Evolutionary conservation across 2,888 invertebrate genomes (phyloP), one percentile per base, ranked within the genome.

Genomic region (Hydropsyche betteni): DNA sequence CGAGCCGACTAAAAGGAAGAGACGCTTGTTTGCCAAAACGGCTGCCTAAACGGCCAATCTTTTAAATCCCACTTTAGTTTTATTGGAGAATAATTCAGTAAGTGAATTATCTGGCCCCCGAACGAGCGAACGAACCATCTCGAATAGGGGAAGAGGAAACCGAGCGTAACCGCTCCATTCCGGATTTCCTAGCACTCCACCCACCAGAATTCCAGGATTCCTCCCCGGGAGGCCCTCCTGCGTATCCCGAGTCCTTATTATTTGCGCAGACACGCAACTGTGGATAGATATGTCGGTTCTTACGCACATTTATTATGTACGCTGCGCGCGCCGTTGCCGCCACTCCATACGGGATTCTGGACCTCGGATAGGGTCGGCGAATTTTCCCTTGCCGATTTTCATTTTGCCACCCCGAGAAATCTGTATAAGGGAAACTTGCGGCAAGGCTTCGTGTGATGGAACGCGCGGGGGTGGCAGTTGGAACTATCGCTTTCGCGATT

Each of bases 171-270:
- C 86, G 86, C 85, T 86, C 85, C 85, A 85, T 86, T 85, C 86
- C 87, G 86, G 86, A 86, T 86, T 87, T 87, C 87, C 87, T 87
- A 86, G 55, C 86, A 86, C 85, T 86, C 85, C 87, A 86, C 86
- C 86, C 86, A 87, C 86, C 86, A 86, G 86, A 86, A 86, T 85
- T 84, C 81, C 24, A 24, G 24, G 24, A 24, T 24, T 24, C 24
- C 24, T 24, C 24, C 24, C 24, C 83, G 83, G 83, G 84, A 83
- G n/a, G 70, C 52, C 70, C 14, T 52, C 69, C 73, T 72, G 72
- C 72, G 71, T 75, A 58, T 72, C 69, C 76, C 33, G 73, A 74
- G 76, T 76, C 79, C 75, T 76, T 76, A 77, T 77, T 79, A 77
- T 79, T 79, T 77, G 76, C 76, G 79, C 79, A 77, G 77, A 77